A percentile compares a stretch with the other conserved stretches of the same genome.
Evolutionary conservation across 2,888 invertebrate genomes (phyloP).

Genomic region (Exocentrus adspersus): DNA sequence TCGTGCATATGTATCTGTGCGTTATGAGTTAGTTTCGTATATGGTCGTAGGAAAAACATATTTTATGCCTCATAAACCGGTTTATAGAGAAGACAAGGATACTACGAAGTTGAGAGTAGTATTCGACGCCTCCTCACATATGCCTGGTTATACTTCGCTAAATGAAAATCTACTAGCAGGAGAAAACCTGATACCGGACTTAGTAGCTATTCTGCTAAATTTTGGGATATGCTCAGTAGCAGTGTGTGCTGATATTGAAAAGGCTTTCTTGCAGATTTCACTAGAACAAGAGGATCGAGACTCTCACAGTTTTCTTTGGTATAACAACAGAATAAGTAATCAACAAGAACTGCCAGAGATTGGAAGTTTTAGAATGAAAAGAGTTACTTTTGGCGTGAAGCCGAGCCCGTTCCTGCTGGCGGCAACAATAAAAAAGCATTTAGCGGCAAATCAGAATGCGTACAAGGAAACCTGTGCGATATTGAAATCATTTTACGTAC

Average conservation of each 20-base stretch:
- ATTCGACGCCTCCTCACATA: too few species aligned
- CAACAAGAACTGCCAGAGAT: background rate
- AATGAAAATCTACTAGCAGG: too few species aligned
- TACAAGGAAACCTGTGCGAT: background rate
- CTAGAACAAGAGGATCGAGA: background rate
- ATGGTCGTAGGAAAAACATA: too few species aligned
- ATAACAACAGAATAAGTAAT: background rate
- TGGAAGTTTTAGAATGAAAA: slow-evolving; percentile 1
- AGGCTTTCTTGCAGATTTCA: too few species aligned
- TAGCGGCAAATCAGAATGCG: background rate
- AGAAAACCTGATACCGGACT: background rate
- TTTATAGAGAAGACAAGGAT: too few species aligned
- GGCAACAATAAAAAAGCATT: too few species aligned
- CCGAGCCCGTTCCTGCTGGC: background rate
- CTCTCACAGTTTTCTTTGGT: slow-evolving; percentile 3
- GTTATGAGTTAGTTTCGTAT: too few species aligned
- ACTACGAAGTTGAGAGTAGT: too few species aligned
- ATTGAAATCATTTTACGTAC: background rate
- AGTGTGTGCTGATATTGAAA: background rate
- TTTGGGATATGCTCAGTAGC: background rate
- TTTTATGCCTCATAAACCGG: too few species aligned
- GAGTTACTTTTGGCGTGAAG: background rate
- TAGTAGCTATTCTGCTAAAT: background rate
- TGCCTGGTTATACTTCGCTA: too few species aligned
- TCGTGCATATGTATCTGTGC: too few species aligned